Percentiles rank a stretch among this genome's conserved stretches.
Conservation (phyloP, 2,797 vertebrate species). For the Centropyge bicolor region DNA sequence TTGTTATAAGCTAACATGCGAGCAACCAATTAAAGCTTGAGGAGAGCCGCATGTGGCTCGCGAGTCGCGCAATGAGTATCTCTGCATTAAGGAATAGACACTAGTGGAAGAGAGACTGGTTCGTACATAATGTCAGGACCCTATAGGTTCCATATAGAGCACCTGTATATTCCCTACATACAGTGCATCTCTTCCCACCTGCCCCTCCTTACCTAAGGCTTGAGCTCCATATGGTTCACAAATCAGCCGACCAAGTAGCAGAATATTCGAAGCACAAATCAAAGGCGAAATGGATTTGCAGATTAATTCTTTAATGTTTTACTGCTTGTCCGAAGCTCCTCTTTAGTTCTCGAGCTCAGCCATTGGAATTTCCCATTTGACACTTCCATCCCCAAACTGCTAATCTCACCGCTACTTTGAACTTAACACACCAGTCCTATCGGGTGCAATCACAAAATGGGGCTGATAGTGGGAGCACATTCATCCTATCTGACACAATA, state of each 20-base stretch:
- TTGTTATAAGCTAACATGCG: too few species aligned
- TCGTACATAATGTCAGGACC: too few species aligned
- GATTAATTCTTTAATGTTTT: background rate
- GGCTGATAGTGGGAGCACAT: background rate
- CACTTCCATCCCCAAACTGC: background rate
- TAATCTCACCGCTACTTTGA: background rate
- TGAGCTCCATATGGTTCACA: background rate
- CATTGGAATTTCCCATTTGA: background rate
- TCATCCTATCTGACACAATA: background rate
- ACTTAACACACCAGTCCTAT: background rate
- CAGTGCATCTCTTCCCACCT: background rate
- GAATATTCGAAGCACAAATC: background rate
- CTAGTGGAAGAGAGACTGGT: too few species aligned
- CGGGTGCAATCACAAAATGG: background rate
- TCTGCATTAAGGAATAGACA: too few species aligned
- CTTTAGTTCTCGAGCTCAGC: background rate
- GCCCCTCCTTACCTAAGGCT: background rate
- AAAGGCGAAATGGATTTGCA: background rate
- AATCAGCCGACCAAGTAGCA: background rate
- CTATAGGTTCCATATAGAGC: too few species aligned
- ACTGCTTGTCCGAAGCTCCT: background rate
- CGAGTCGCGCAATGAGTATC: too few species aligned
- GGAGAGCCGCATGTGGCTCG: too few species aligned
- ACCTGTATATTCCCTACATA: too few species aligned
- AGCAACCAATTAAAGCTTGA: too few species aligned